Conservation (phyloP, 2,888 invertebrate species). For the Gisinianus flammeolus region DNA sequence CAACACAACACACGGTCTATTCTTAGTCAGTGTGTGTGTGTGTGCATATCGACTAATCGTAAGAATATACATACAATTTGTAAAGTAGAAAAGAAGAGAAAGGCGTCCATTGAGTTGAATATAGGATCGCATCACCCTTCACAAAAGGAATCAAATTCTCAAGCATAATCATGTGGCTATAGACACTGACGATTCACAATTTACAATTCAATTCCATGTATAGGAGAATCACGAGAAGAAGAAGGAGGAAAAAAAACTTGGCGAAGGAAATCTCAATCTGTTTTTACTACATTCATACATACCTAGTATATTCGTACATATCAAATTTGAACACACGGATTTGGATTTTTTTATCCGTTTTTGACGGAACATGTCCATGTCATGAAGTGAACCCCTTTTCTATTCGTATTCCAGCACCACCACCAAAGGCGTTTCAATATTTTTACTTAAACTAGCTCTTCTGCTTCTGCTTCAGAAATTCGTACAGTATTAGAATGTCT, state of each 20-base stretch:
- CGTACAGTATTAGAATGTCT: slow-evolving; percentile 1
- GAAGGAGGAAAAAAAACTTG: not conserved
- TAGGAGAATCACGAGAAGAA: too few species aligned
- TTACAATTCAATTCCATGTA: not conserved
- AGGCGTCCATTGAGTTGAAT: not conserved
- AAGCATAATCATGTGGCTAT: slow-evolving; percentile 40
- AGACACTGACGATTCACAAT: slow-evolving; percentile 15
- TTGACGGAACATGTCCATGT: not conserved
- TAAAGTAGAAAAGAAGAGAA: not conserved
- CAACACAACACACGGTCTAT: not conserved
- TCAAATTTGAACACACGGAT: not conserved
- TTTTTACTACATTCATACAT: not conserved
- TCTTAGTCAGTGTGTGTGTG: not conserved
- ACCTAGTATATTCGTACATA: not conserved
- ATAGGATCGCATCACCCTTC: slow-evolving; percentile 12
- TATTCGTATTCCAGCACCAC: too few species aligned
- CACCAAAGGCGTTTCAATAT: too few species aligned
- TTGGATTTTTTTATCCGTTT: slow-evolving; percentile 14
- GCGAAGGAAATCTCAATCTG: slow-evolving; percentile 9
- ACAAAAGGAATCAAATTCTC: slow-evolving; percentile 53
- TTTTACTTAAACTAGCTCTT: too few species aligned
- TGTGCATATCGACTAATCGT: not conserved
- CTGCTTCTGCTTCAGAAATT: too few species aligned
- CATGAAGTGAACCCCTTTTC: not conserved
- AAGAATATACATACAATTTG: slow-evolving; percentile 16